These are phyloP conservation scores for Drymodes brunneopygia DNA, from an alignment of 2,113 vertebrate species.

Conservation along the genomic window DNA sequence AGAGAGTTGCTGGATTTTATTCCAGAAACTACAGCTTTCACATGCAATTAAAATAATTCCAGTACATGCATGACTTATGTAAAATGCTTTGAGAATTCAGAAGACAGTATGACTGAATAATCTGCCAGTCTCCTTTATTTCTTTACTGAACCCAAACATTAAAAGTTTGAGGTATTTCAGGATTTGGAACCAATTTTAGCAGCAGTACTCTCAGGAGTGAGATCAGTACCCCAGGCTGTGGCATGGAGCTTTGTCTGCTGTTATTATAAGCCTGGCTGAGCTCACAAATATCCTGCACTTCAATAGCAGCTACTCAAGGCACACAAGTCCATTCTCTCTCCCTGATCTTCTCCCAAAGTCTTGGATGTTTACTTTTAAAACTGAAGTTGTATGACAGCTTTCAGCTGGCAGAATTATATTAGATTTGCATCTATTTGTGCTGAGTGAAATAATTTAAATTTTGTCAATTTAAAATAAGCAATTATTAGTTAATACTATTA, in stretches of 20 bases:
- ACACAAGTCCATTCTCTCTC: neutral
- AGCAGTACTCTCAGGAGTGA: neutral
- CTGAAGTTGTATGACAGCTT: neutral
- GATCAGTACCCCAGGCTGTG: fast-evolving
- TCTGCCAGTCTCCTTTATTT: neutral
- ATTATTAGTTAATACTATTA: neutral
- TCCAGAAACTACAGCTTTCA: neutral
- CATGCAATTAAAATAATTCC: neutral
- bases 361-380: neutral
- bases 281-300: neutral
- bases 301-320: neutral
- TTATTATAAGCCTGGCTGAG: neutral
- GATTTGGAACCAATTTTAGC: neutral
- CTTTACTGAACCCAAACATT: neutral
- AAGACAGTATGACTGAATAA: neutral
- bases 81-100: neutral
- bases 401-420: neutral
- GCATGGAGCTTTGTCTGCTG: fast-evolving
- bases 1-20: neutral
- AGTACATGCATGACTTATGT: neutral
- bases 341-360: neutral
- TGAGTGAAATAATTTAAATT: neutral
- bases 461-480: neutral
- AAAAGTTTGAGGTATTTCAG: neutral
- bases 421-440: neutral